Evolutionary conservation across 2,797 vertebrate genomes (phyloP).

Genomic region (Tapirus indicus): DNA sequence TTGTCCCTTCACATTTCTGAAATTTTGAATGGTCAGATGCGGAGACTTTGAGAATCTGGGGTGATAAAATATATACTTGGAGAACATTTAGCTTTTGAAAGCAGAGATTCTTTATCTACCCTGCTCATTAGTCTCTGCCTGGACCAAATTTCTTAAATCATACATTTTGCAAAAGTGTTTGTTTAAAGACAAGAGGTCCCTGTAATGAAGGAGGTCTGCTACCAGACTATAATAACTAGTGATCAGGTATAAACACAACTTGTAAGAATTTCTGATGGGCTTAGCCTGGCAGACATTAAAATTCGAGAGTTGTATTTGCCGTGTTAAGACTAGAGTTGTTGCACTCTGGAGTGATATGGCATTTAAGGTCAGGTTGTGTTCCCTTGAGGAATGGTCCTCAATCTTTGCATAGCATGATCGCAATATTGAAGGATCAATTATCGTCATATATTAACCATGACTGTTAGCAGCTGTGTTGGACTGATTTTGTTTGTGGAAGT

Average conservation of each 20-base stretch:
- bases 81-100: conserved; percentile 61
- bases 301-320: background rate
- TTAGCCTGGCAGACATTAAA: background rate
- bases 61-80: conserved; percentile 49
- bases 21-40: conserved; percentile 79
- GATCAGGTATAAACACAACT: background rate
- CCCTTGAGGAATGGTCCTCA: background rate
- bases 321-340: background rate
- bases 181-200: conserved; percentile 51
- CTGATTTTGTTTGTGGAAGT: conserved; percentile 24
- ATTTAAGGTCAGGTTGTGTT: background rate
- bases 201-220: conserved; percentile 40
- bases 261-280: background rate
- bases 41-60: conserved; percentile 56
- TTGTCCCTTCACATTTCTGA: conserved; percentile 54
- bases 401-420: background rate
- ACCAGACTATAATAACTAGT: background rate
- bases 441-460: background rate
- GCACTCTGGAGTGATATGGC: background rate
- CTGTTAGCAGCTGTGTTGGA: background rate
- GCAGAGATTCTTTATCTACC: conserved; percentile 53
- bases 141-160: conserved; percentile 4
- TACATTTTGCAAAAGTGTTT: conserved; percentile 61
- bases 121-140: conserved; percentile 78
- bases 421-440: background rate